Evolutionary conservation across 2,113 vertebrate genomes (phyloP), one percentile per base, ranked within the genome.

Genomic region (Tragelaphus imberbis): DNA sequence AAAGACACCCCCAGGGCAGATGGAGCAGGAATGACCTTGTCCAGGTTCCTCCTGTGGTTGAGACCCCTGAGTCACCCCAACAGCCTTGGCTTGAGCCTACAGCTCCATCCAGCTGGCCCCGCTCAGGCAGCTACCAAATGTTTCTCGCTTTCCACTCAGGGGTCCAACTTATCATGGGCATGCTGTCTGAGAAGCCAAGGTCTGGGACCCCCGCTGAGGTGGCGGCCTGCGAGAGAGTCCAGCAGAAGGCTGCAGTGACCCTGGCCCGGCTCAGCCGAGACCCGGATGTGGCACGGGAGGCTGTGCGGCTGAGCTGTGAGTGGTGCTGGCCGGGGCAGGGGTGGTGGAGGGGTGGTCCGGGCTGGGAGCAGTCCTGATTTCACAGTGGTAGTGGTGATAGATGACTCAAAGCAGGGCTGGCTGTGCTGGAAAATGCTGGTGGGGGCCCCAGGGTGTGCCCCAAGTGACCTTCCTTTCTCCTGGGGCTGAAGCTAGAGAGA

Each of bases 161-260:
- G 33, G 96, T 99, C 14, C 99, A 99, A 25, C 98, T 99, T 28
- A 98, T 99, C 95, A 98, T 99, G 96, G 98, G 99, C 92, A 99
- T 99, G 98, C 98, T 99, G 36, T 99, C 98, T 19, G 99, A 99
- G 97, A 99, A 99, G 92, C 98, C 99, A 0, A 98, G 99, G 56
- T 99, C 99, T 21, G 98, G 99, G 93, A 99, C 99, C 33, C 98
- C 99, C 21, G 99, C 99, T 0, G 99, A 99, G 98, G 99, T 98
- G 23, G 99, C 99, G 0, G 99, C 99, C 28, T 99, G 99, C 6
- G 99, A 99, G 98, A 98, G 99, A 14, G 99, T 99, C n/a, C 99
- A 99, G 97, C 99, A 99, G 99, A 99, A 99, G 98, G 99, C 99
- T 0, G 99, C 99, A 0, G 99, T 99, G 53, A 99, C 99, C 0